phyloP scores from a whole-genome alignment of 1,140 invertebrate genomes.

The Drosophila littoralis region DNA sequence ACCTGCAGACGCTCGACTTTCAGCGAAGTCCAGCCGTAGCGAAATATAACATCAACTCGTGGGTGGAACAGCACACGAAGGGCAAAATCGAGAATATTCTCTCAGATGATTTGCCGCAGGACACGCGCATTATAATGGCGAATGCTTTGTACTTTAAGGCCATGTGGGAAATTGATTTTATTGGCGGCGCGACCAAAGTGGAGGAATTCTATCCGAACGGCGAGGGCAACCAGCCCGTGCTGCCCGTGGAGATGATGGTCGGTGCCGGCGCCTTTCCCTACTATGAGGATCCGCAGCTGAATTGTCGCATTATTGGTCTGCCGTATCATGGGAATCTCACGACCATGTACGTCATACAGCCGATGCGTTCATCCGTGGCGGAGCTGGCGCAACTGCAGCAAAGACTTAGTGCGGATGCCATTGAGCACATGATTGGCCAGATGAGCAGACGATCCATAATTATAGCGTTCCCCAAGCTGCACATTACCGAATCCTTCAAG shows the following conservation, averaged over 20 bases:
- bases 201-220: slow-evolving; percentile 85
- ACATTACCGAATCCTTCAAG: slow-evolving; percentile 86
- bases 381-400: slow-evolving; percentile 85
- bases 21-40: slow-evolving; percentile 78
- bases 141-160: slow-evolving; percentile 92
- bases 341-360: slow-evolving; percentile 90
- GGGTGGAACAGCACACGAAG: slow-evolving; percentile 88
- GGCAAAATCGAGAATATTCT: slow-evolving; percentile 88
- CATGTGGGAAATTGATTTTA: slow-evolving; percentile 90
- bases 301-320: slow-evolving; percentile 88
- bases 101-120: slow-evolving; percentile 78
- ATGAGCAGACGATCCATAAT: slow-evolving; percentile 85
- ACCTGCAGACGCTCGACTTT: slow-evolving; percentile 87
- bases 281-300: slow-evolving; percentile 59
- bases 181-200: slow-evolving; percentile 84
- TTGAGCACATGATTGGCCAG: slow-evolving; percentile 86
- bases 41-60: slow-evolving; percentile 87
- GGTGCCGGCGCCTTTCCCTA: slow-evolving; percentile 84
- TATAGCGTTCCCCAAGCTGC: slow-evolving; percentile 88
- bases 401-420: slow-evolving; percentile 84
- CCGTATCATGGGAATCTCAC: slow-evolving; percentile 89
- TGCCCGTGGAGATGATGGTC: slow-evolving; percentile 88
- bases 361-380: slow-evolving; percentile 85
- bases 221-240: slow-evolving; percentile 75
- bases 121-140: slow-evolving; percentile 88